A percentile compares a stretch with the other conserved stretches of the same genome.
Evolutionary conservation across 1,140 invertebrate species (phyloP).

Genomic region (Sinonovacula constricta): DNA sequence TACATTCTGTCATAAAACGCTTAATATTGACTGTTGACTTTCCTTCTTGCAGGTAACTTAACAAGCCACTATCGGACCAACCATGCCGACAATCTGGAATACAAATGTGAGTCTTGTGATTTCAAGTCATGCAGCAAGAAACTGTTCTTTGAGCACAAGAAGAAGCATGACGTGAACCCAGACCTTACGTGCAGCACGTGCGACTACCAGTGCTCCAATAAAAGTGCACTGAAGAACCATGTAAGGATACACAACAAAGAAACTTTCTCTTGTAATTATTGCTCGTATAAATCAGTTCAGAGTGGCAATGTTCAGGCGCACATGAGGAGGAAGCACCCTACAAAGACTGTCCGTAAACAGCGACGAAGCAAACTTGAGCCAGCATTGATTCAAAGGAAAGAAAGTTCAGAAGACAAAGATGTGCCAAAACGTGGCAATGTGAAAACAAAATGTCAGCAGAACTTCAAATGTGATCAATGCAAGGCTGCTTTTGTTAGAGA

Average conservation of each 20-base stretch:
- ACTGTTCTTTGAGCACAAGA: conserved; percentile 63
- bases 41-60: conserved; percentile 68
- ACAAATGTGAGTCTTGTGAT: conserved; percentile 63
- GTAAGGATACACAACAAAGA: conserved; percentile 79
- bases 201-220: conserved; percentile 61
- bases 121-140: conserved; percentile 66
- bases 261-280: conserved; percentile 75
- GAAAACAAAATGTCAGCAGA: conserved; percentile 61
- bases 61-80: conserved; percentile 68
- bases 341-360: conserved; percentile 49
- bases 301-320: conserved; percentile 68
- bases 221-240: conserved; percentile 73
- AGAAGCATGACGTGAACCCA: conserved; percentile 60
- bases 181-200: conserved; percentile 60
- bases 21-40: too few relatives aligned
- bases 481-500: conserved; percentile 74
- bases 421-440: conserved; percentile 51
- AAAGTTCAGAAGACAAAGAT: conserved; percentile 20
- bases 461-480: conserved; percentile 70
- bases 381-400: background rate
- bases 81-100: conserved; percentile 60
- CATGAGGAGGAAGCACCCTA: conserved; percentile 64
- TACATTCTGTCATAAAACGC: too few relatives aligned
- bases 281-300: conserved; percentile 73
- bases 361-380: conserved; percentile 2